phyloP scores from a whole-genome alignment of 2,113 vertebrate species.

The Oncorhynchus kisutch region DNA sequence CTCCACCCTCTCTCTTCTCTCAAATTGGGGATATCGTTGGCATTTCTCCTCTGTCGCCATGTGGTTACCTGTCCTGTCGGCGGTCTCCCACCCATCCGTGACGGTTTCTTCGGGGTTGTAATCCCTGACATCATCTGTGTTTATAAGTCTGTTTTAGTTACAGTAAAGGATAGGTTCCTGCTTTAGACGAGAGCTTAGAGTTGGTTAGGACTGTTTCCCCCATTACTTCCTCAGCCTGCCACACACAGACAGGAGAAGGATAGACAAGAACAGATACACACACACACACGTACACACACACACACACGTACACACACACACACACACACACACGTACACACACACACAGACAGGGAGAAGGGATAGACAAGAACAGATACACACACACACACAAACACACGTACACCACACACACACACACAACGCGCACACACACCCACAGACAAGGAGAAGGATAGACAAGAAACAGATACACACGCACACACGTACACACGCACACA shows the following conservation, averaged over 20 bases:
- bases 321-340: too few relatives aligned
- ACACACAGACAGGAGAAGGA: constrained; percentile 37
- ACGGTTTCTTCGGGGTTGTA: constrained; percentile 49
- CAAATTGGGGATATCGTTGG: constrained; percentile 17
- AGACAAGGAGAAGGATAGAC: too few relatives aligned
- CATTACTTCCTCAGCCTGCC: constrained; percentile 40
- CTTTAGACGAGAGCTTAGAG: constrained; percentile 54
- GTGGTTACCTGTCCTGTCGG: constrained; percentile 54
- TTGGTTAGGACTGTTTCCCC: constrained; percentile 44
- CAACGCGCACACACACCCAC: too few relatives aligned
- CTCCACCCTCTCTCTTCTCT: background rate
- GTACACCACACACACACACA: too few relatives aligned
- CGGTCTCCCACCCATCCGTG: constrained; percentile 37
- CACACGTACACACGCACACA: too few relatives aligned
- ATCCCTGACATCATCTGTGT: constrained; percentile 68
- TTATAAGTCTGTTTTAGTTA: constrained; percentile 72
- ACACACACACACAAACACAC: too few relatives aligned
- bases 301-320: too few relatives aligned
- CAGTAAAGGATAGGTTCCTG: constrained; percentile 47
- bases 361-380: too few relatives aligned
- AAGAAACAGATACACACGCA: too few relatives aligned
- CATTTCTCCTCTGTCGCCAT: background rate
- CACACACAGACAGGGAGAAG: too few relatives aligned
- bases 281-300: too few relatives aligned
- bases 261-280: background rate